Evolutionary conservation across 2,113 vertebrate genomes (phyloP).

Genomic region (Apaloderma vittatum): DNA sequence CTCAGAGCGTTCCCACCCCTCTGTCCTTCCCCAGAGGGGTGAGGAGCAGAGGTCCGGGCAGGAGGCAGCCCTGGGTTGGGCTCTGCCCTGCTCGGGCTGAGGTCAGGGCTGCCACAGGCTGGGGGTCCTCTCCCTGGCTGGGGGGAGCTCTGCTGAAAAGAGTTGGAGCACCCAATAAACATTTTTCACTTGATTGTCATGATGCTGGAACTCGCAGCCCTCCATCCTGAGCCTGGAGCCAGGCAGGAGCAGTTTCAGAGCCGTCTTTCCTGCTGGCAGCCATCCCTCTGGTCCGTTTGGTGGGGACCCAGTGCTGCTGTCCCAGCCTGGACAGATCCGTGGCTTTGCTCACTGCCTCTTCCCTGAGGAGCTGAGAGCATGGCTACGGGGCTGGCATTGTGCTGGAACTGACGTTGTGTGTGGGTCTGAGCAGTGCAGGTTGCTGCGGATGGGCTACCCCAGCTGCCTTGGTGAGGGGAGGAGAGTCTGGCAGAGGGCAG

Average conservation of each 20-base stretch:
- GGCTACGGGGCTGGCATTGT: accelerated
- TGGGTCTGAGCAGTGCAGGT: not conserved
- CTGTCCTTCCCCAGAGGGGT: not conserved
- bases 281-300: accelerated
- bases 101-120: accelerated
- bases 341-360: not conserved
- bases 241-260: accelerated
- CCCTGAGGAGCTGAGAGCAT: accelerated
- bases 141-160: accelerated
- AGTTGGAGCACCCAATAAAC: not conserved
- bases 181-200: accelerated
- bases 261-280: accelerated
- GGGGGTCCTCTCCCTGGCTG: accelerated
- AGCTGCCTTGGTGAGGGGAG: accelerated
- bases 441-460: not conserved
- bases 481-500: not conserved
- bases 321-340: accelerated
- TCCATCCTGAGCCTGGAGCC: accelerated
- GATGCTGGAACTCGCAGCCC: accelerated
- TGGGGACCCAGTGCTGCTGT: not conserved
- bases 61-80: not conserved
- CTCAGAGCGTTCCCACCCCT: accelerated
- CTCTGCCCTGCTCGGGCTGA: accelerated
- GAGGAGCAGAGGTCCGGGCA: not conserved
- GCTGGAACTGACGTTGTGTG: accelerated